Conservation (phyloP, 2,888 invertebrate species). For the Luffia ferchaultella region DNA sequence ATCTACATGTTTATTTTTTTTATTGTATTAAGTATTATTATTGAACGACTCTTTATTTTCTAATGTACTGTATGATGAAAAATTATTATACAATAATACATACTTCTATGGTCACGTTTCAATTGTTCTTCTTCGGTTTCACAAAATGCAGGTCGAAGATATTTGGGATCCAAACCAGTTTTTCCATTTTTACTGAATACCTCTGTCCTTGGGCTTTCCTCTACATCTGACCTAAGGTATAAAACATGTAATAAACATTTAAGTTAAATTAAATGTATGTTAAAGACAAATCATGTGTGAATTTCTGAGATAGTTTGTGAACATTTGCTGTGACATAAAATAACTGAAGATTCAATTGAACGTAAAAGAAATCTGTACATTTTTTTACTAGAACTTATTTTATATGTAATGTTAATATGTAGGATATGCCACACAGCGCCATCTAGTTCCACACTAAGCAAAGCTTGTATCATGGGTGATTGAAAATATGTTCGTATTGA, state of each 20-base stretch:
- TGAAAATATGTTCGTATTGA: too few relatives aligned
- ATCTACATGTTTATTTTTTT: background rate
- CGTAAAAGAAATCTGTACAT: too few relatives aligned
- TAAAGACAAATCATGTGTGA: too few relatives aligned
- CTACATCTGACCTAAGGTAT: slow-evolving; percentile 34
- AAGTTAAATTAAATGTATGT: too few relatives aligned
- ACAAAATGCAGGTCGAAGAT: slow-evolving; percentile 38
- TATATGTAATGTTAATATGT: too few relatives aligned
- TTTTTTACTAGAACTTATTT: too few relatives aligned
- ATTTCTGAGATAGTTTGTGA: too few relatives aligned
- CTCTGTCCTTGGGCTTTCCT: slow-evolving; percentile 37
- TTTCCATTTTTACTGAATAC: slow-evolving; percentile 22
- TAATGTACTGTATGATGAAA: background rate
- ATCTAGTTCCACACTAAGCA: too few relatives aligned
- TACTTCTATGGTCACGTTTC: slow-evolving; percentile 7
- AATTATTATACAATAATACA: background rate
- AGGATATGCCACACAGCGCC: too few relatives aligned
- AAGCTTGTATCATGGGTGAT: too few relatives aligned
- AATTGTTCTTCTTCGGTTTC: slow-evolving; percentile 23
- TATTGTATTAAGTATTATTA: background rate
- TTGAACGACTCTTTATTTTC: background rate
- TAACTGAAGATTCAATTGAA: too few relatives aligned
- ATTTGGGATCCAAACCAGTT: slow-evolving; percentile 47
- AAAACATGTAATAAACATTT: slow-evolving; percentile 4
- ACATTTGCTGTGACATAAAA: too few relatives aligned